phyloP scores from a whole-genome alignment of 2,797 vertebrate species.

The Centropyge bicolor region DNA sequence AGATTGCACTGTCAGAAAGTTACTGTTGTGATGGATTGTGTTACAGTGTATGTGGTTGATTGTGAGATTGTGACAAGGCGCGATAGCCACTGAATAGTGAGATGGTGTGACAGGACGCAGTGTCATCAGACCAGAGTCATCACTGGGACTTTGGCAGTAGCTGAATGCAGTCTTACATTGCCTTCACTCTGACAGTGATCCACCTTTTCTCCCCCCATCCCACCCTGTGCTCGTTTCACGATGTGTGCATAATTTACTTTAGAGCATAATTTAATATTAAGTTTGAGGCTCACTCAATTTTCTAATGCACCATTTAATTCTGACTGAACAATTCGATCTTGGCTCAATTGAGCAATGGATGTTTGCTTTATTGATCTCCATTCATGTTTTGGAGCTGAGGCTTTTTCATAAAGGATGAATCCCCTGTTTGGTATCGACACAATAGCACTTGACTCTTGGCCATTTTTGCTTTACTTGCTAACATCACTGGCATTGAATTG shows the following conservation, averaged over 20 bases:
- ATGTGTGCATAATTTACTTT: slow-evolving; percentile 69
- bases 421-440: slow-evolving; percentile 58
- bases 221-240: slow-evolving; percentile 47
- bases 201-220: slow-evolving; percentile 18
- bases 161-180: slow-evolving; percentile 70
- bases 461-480: slow-evolving; percentile 42
- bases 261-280: slow-evolving; percentile 70
- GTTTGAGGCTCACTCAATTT: slow-evolving; percentile 64
- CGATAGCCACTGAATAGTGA: slow-evolving; percentile 62
- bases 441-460: slow-evolving; percentile 42
- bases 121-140: slow-evolving; percentile 74
- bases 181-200: slow-evolving; percentile 22
- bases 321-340: slow-evolving; percentile 61
- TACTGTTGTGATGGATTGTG: not conserved
- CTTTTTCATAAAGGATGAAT: slow-evolving; percentile 58
- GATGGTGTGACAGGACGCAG: slow-evolving; percentile 71
- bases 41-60: not conserved
- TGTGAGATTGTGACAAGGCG: slow-evolving; percentile 58
- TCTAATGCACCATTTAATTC: slow-evolving; percentile 72
- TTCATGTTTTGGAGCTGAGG: slow-evolving; percentile 50
- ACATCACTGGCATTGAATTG: slow-evolving; percentile 54
- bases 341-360: slow-evolving; percentile 58
- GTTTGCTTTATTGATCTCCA: slow-evolving; percentile 78
- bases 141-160: slow-evolving; percentile 60
- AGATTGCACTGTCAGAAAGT: not conserved